Evolutionary conservation across 2,888 invertebrate species (phyloP), one percentile per base, ranked within the genome.

Genomic region (Euspilapteryx auroguttella): DNA sequence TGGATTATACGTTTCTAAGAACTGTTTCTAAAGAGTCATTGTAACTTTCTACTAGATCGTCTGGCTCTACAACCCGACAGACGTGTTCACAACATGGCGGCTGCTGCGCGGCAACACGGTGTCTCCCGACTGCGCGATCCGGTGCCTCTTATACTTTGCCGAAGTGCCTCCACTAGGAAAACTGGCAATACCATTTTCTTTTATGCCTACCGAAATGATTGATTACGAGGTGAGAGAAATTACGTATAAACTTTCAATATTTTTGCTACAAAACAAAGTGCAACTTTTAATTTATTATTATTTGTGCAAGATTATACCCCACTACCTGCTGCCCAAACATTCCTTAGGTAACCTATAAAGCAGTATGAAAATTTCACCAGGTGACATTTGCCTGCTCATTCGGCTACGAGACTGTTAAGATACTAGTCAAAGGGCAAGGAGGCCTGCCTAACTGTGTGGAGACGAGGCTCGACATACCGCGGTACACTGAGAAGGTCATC

Each of bases 31-130:
- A n/a, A n/a, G n/a, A n/a, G n/a, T n/a, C n/a, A 12, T 24, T 7
- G n/a, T 21, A 2, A 29, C 12, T 14, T 21, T 21, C 21, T 32
- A 7, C 14, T 4, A 76, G 75, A 56, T 75, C 21, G 47, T 56
- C 3, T 73, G 73, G 73, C 37, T 76, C 2, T 73, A 75, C 41
- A 76, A 76, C 34, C 71, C 75, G 1, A 66, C 69, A 3, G 58
- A 68, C 15, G 63, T 64, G 1, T 71, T 55, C 32, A 63, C 71
- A 14, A 73, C 73, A 3, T 76, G 76, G 76, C 58, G 73, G 8
- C 41, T 75, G 5, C 41, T 75, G 21, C 54, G 61, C 8, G 63
- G 66, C 0, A 66, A 65, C 31, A 47, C 48, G 0, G 41, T 49
- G 14, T 40, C 49, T 1, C 47, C 50, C 1, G 55, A 57, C 26